Conservation (phyloP, 2,888 invertebrate genomes). For the Cynaeus angustus region DNA sequence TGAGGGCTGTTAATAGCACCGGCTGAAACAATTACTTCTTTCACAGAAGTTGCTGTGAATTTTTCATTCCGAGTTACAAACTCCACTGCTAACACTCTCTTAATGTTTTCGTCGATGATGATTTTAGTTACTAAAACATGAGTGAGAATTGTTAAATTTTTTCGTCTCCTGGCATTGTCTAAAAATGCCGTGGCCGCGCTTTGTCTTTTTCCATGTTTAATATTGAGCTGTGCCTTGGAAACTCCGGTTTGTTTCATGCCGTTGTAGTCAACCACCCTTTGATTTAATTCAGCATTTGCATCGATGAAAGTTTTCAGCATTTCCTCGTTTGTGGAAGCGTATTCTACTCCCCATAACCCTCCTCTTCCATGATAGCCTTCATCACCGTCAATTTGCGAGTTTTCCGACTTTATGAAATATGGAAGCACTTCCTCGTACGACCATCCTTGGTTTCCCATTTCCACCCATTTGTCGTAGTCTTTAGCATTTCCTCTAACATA, state of each 20-base stretch:
- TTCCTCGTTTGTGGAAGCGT: constrained; percentile 35
- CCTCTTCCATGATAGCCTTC: constrained; percentile 45
- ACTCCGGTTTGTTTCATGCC: constrained; percentile 43
- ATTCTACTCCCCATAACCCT: constrained; percentile 51
- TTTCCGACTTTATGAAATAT: constrained; percentile 56
- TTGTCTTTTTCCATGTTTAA: constrained; percentile 48
- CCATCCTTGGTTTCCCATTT: constrained; percentile 54
- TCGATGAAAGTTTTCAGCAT: constrained; percentile 39
- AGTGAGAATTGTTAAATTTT: constrained; percentile 67
- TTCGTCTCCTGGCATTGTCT: constrained; percentile 36
- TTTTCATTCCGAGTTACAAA: constrained; percentile 47
- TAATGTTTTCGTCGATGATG: constrained; percentile 22
- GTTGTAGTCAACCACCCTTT: constrained; percentile 49
- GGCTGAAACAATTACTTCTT: constrained; percentile 33
- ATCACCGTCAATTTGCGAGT: constrained; percentile 49
- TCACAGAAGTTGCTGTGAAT: constrained; percentile 23
- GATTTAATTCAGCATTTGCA: constrained; percentile 47
- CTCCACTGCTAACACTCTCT: constrained; percentile 46
- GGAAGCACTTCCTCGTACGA: constrained; percentile 53
- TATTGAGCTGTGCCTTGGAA: constrained; percentile 47
- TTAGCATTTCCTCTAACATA: constrained; percentile 51
- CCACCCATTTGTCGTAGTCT: constrained; percentile 53
- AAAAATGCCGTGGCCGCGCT: constrained; percentile 50
- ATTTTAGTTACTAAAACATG: constrained; percentile 49
- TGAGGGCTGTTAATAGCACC: constrained; percentile 33